Percentiles rank a stretch among this genome's conserved stretches.
Evolutionary conservation across 2,888 invertebrate species (phyloP).

Genomic region (Alviniconcha strummeri): DNA sequence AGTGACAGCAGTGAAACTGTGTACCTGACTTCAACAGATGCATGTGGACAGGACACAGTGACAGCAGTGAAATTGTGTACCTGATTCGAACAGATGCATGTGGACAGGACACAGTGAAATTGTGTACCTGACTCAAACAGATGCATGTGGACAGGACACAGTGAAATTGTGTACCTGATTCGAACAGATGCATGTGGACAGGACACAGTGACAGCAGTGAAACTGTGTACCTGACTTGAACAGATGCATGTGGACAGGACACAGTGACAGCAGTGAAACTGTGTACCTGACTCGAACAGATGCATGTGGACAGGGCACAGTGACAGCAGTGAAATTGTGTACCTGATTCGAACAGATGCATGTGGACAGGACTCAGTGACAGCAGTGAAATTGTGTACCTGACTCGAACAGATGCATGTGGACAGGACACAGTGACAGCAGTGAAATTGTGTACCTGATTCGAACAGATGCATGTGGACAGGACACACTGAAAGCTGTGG

Average conservation of each 20-base stretch:
- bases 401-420: constrained; percentile 36
- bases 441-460: constrained; percentile 30
- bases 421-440: background rate
- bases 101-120: background rate
- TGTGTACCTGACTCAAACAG: constrained; percentile 37
- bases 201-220: background rate
- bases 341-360: constrained; percentile 39
- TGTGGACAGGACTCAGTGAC: background rate
- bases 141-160: constrained; percentile 25
- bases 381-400: constrained; percentile 26
- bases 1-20: background rate
- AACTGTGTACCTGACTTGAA: constrained; percentile 38
- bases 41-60: constrained; percentile 11
- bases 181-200: constrained; percentile 34
- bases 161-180: constrained; percentile 32
- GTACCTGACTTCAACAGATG: constrained; percentile 38
- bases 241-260: constrained; percentile 29
- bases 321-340: background rate
- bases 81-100: constrained; percentile 39
- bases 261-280: background rate
- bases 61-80: constrained; percentile 1
- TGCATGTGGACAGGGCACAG: constrained; percentile 21
- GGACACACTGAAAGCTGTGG: background rate
- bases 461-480: constrained; percentile 34
- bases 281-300: constrained; percentile 38